phyloP scores from a whole-genome alignment of 2,113 vertebrate species.

The Nerophis ophidion region DNA sequence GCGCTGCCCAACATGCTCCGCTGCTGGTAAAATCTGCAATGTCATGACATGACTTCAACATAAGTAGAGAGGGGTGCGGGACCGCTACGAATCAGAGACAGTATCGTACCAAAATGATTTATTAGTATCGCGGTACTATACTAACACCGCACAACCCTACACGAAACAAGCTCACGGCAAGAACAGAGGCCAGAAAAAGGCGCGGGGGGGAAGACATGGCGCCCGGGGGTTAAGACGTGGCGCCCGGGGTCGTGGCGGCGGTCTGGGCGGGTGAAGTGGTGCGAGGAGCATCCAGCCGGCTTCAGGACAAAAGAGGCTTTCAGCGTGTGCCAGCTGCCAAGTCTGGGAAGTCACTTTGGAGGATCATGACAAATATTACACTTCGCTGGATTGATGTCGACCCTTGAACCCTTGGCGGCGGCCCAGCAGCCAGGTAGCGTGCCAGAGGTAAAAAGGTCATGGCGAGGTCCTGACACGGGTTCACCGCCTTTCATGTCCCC shows the following conservation, averaged over 20 bases:
- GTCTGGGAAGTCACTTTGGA: constrained; percentile 58
- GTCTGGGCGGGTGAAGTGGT: constrained; percentile 20
- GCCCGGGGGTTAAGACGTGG: constrained; percentile 13
- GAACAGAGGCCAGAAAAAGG: not conserved
- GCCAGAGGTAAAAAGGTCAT: constrained; percentile 6
- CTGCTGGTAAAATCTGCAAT: no score
- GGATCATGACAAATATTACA: constrained; percentile 71
- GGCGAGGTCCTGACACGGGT: not conserved
- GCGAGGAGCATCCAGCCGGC: constrained; percentile 48
- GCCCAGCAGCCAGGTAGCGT: constrained; percentile 5
- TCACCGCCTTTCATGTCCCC: no score
- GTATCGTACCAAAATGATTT: no score
- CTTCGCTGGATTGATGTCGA: constrained; percentile 58
- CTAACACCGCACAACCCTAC: no score
- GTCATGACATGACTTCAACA: no score
- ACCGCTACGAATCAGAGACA: no score
- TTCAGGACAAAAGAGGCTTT: constrained; percentile 65
- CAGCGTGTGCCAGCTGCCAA: constrained; percentile 44
- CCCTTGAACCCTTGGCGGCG: constrained; percentile 28
- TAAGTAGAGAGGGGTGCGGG: no score
- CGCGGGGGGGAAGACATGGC: constrained; percentile 12
- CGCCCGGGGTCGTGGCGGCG: constrained; percentile 12
- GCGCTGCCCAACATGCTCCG: no score
- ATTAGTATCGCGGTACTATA: no score
- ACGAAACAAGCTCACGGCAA: no score